Percentiles rank a stretch among this genome's conserved stretches.
phyloP scores from a whole-genome alignment of 1,140 invertebrate species.

The Hesperophylax magnus region DNA sequence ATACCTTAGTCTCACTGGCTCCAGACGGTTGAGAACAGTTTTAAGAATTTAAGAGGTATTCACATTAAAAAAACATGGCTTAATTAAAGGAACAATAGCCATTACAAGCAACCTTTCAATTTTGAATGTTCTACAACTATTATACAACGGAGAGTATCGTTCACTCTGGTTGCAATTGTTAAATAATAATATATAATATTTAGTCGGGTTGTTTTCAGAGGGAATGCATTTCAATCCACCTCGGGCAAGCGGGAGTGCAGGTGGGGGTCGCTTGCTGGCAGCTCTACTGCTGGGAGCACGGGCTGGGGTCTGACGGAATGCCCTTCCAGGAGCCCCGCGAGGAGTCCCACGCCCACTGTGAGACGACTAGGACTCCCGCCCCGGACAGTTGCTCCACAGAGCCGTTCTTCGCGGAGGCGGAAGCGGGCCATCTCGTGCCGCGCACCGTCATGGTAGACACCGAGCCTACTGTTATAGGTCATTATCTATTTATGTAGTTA shows the following conservation, averaged over 20 bases:
- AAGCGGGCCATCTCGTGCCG: conserved; percentile 81
- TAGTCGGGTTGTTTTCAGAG: conserved; percentile 60
- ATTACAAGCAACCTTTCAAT: no score
- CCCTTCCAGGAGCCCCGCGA: conserved; percentile 64
- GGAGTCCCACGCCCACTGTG: not conserved
- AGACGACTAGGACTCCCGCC: conserved; percentile 29
- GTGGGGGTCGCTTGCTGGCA: conserved; percentile 88
- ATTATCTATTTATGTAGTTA: conserved; percentile 28
- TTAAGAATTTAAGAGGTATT: no score
- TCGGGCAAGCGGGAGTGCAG: conserved; percentile 90
- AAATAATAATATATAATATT: no score
- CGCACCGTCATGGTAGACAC: conserved; percentile 86
- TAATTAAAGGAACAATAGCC: no score
- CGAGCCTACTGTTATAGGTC: conserved; percentile 81
- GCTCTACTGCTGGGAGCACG: conserved; percentile 88
- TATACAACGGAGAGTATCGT: no score
- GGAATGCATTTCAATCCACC: conserved; percentile 86
- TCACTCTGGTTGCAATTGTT: no score
- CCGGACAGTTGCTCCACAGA: conserved; percentile 69
- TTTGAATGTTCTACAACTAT: no score
- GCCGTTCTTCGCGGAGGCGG: conserved; percentile 74
- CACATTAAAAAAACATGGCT: no score
- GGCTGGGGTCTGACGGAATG: conserved; percentile 82
- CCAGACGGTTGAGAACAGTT: no score
- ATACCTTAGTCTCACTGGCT: no score